Conservation (phyloP, 2,888 invertebrate genomes). For the Meliscaeva auricollis region DNA sequence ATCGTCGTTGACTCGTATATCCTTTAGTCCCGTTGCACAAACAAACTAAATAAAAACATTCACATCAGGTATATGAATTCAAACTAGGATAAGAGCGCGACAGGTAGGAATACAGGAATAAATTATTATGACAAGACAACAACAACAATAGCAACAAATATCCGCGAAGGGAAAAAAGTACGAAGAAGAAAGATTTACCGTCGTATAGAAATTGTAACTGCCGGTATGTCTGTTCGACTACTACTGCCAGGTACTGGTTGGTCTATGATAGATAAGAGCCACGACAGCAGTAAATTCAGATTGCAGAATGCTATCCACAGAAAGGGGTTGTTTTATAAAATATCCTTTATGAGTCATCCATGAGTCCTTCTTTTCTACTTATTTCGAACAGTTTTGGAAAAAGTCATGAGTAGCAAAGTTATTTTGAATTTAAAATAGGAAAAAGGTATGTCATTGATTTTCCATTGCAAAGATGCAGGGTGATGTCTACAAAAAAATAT, state of each 20-base stretch:
- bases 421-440: neutral
- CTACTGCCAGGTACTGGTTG: constrained; percentile 67
- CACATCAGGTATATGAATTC: constrained; percentile 51
- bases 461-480: neutral
- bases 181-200: constrained; percentile 25
- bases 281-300: constrained; percentile 31
- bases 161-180: constrained; percentile 62
- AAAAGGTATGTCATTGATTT: constrained; percentile 2
- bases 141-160: constrained; percentile 72
- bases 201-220: constrained; percentile 22
- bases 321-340: constrained; percentile 35
- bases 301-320: constrained; percentile 56
- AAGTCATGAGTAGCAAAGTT: neutral
- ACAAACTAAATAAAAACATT: constrained; percentile 37
- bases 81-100: constrained; percentile 69
- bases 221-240: constrained; percentile 69
- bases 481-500: neutral
- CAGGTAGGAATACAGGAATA: constrained; percentile 63
- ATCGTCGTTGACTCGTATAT: constrained; percentile 3
- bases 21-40: constrained; percentile 51
- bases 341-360: constrained; percentile 8
- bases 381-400: constrained; percentile 18
- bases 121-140: constrained; percentile 62
- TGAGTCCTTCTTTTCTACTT: neutral
- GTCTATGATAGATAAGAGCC: constrained; percentile 68